These are phyloP conservation scores for Chelonia mydas DNA, from an alignment of 2,797 vertebrate genomes.

Conservation along the genomic window DNA sequence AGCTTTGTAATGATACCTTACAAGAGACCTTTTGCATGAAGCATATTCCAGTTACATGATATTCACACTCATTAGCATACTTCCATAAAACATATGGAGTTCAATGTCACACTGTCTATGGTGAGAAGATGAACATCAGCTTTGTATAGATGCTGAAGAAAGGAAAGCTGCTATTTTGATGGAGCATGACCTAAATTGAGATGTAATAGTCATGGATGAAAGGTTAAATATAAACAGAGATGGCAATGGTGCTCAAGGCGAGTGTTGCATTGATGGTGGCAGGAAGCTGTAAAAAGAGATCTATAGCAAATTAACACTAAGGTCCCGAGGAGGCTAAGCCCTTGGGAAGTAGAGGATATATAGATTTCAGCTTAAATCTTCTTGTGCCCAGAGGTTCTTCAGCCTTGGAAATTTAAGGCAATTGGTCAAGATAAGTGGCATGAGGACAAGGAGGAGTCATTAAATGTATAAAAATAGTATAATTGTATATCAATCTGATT, in stretches of 20 bases:
- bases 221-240: neutral
- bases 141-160: slow-evolving; percentile 19
- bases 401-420: neutral
- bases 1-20: too few species aligned
- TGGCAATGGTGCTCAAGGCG: slow-evolving; percentile 18
- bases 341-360: neutral
- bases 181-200: neutral
- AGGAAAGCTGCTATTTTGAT: neutral
- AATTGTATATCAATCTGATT: neutral
- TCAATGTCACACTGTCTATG: too few species aligned
- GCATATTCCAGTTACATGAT: too few species aligned
- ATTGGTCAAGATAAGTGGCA: neutral
- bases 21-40: too few species aligned
- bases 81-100: too few species aligned
- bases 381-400: neutral
- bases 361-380: neutral
- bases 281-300: neutral
- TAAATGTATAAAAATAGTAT: neutral
- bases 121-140: neutral
- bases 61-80: too few species aligned
- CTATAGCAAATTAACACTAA: neutral
- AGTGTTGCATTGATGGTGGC: neutral
- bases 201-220: neutral
- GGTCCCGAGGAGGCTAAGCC: neutral
- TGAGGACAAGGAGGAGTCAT: neutral